Conservation (phyloP, 2,888 invertebrate species). For the Caenorhabditis afra region DNA sequence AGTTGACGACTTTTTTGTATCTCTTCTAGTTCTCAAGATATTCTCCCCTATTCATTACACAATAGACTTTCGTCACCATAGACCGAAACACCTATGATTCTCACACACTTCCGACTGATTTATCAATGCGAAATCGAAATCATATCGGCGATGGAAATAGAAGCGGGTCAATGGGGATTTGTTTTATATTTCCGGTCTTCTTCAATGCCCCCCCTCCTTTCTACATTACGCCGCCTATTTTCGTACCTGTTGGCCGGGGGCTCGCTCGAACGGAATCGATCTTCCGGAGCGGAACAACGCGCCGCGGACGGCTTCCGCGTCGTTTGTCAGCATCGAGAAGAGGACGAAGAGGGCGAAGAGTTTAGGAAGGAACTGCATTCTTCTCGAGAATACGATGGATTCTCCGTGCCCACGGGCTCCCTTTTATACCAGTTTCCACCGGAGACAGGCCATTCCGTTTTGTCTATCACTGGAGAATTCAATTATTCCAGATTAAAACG, state of each 20-base stretch:
- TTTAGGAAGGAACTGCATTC: neutral
- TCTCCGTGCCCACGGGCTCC: neutral
- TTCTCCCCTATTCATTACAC: no score
- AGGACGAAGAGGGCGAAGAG: conserved; percentile 16
- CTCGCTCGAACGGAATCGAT: conserved; percentile 53
- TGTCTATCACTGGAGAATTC: neutral
- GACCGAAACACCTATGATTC: no score
- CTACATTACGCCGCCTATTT: neutral
- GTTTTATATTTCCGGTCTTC: neutral
- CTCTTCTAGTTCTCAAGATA: no score
- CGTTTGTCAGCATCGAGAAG: conserved; percentile 10
- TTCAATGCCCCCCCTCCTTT: neutral
- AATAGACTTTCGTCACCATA: no score
- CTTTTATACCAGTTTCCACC: neutral
- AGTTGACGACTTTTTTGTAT: no score
- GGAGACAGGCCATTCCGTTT: neutral
- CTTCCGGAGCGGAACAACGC: conserved; percentile 75
- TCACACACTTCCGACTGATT: neutral
- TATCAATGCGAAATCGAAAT: neutral
- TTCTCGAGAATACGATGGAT: no score
- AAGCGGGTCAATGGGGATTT: neutral
- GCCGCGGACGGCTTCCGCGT: conserved; percentile 64
- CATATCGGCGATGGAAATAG: neutral
- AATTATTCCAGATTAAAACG: conserved; percentile 1
- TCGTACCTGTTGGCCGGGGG: conserved; percentile 45